phyloP scores from a whole-genome alignment of 2,113 vertebrate genomes.

The Formicarius rufipectus region DNA sequence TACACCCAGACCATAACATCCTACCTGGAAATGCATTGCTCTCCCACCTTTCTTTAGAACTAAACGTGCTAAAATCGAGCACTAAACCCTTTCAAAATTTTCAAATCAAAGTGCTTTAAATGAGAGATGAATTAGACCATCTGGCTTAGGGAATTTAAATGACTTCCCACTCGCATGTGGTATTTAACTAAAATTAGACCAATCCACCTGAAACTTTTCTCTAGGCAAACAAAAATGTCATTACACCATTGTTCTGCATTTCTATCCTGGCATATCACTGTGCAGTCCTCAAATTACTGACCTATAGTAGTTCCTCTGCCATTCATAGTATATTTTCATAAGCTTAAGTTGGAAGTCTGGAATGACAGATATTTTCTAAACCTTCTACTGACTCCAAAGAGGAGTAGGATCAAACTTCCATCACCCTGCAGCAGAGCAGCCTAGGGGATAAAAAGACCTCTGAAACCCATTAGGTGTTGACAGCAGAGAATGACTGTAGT shows the following conservation, averaged over 20 bases:
- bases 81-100: neutral
- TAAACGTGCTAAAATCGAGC: neutral
- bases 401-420: neutral
- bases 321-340: neutral
- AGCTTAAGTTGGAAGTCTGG: neutral
- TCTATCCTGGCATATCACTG: neutral
- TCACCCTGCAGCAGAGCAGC: neutral
- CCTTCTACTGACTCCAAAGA: neutral
- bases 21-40: neutral
- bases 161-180: neutral
- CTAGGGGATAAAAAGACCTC: neutral
- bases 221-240: neutral
- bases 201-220: neutral
- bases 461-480: too few relatives aligned
- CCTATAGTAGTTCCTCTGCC: neutral
- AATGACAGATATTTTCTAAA: neutral
- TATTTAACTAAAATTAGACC: conserved; percentile 8
- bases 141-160: conserved; percentile 39
- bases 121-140: conserved; percentile 15
- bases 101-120: neutral
- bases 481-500: neutral
- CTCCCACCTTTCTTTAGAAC: neutral
- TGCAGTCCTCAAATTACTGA: neutral
- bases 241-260: neutral
- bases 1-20: neutral